These are phyloP conservation scores for Regulus satrapa DNA, from an alignment of 2,113 vertebrate species.

Conservation along the genomic window DNA sequence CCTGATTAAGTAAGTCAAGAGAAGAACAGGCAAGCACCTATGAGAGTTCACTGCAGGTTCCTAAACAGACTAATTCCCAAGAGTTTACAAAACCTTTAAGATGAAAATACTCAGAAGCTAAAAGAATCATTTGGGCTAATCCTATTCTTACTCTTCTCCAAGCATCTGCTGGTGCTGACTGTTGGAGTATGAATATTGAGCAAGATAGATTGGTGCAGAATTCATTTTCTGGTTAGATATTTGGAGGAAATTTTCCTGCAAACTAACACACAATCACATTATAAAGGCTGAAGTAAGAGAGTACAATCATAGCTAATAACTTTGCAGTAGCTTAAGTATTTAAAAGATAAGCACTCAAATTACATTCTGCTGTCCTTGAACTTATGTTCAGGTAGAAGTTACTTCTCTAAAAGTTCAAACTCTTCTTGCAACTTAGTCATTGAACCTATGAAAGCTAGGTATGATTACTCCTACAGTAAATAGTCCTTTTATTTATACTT, in stretches of 20 bases:
- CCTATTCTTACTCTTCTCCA: not conserved
- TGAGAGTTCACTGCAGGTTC: not conserved
- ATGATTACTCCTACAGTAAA: not conserved
- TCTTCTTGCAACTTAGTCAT: not conserved
- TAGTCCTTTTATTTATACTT: no score
- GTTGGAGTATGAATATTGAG: not conserved
- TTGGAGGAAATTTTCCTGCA: not conserved
- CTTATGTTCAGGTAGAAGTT: accelerated
- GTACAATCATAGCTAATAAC: not conserved
- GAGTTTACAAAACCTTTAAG: not conserved
- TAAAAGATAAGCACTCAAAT: not conserved
- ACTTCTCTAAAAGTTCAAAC: not conserved
- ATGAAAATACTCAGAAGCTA: not conserved
- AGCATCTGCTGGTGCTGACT: not conserved
- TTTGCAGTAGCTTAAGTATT: not conserved
- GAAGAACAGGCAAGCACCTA: not conserved
- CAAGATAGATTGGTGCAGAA: not conserved
- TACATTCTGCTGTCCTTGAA: not conserved
- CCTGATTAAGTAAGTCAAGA: not conserved
- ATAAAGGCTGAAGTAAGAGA: not conserved
- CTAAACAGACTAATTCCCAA: not conserved
- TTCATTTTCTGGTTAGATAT: not conserved
- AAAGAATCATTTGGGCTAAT: not conserved
- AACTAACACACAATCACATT: not conserved
- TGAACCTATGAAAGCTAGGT: not conserved